phyloP scores from a whole-genome alignment of 2,113 vertebrate genomes.

The Lepus americanus region DNA sequence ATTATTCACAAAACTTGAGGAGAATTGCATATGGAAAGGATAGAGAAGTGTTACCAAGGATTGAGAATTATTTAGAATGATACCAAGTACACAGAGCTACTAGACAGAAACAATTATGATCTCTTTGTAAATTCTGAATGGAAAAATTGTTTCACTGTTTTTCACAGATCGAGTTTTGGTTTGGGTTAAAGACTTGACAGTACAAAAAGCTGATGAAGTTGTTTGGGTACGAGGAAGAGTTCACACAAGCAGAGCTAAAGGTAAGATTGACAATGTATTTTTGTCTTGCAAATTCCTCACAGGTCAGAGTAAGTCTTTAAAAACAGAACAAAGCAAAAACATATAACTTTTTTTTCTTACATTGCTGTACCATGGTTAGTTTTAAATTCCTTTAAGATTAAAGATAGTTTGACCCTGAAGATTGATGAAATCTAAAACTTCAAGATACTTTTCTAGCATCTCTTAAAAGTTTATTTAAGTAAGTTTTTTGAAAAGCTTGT shows the following conservation, averaged over 20 bases:
- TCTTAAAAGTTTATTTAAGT: constrained; percentile 45
- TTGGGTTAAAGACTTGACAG: constrained; percentile 92
- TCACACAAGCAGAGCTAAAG: constrained; percentile 99
- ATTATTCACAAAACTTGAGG: constrained; percentile 28
- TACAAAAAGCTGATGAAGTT: constrained; percentile 93
- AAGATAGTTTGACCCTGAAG: constrained; percentile 32
- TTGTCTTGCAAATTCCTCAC: constrained; percentile 36
- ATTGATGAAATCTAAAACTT: constrained; percentile 16
- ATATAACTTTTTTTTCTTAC: constrained; percentile 33
- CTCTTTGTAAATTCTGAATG: constrained; percentile 47
- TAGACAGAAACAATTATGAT: constrained; percentile 25
- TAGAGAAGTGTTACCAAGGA: not conserved
- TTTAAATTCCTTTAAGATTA: constrained; percentile 25
- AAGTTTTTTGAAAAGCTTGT: constrained; percentile 33
- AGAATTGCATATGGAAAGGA: not conserved
- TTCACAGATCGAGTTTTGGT: constrained; percentile 93
- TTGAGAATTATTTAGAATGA: constrained; percentile 36
- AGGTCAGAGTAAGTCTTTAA: constrained; percentile 33
- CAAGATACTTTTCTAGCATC: constrained; percentile 22
- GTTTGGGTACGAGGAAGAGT: constrained; percentile 97
- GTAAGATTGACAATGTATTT: constrained; percentile 87
- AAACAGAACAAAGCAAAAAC: constrained; percentile 13
- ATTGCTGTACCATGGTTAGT: not conserved
- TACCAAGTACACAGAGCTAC: not conserved
- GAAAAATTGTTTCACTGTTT: constrained; percentile 63